Base-by-base conservation (phyloP, 1,140 invertebrate species). In the Euborellia annulipes region DNA sequence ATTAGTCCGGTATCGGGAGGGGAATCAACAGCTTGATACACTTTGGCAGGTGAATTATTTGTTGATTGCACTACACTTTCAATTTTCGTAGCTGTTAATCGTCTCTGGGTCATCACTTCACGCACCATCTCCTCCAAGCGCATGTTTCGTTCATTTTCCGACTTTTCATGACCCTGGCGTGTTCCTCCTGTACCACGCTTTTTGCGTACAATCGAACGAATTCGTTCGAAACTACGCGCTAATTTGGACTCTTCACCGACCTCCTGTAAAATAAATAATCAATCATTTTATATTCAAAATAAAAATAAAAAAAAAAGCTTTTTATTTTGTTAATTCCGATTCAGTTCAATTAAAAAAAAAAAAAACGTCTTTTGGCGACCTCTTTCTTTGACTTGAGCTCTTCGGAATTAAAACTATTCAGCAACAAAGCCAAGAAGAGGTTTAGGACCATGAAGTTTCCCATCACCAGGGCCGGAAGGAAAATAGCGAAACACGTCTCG, bases 391-490 rank as follows among this genome's bases (percentile, higher is more conserved):
- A 82, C 60, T 89, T 89, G 34, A 92, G 70, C 65, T 91, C 86
- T 63, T 91, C 85, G 21, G 86, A 88, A 65, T 94, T 93, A 64
- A 95, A 96, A 54, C 90, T 94, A 67, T 92, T 93, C 71, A 95
- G 84, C 68, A 96, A 73, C 76, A 95, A 76, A 58, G 91, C 91
- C 70, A 96, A 82, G 71, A 95, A 95, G 65, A 96, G 79, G 60
- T 96, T 96, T 55, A 96, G 78, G 23, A 92, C 87, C 79, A 92
- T 88, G 56, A 92, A 92, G 58, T 91, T 92, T 14, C 87, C 87
- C 83, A 92, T 90, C 0, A 89, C 84, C 7, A 91, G 63, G 7
- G 86, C 86, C 8, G 86, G 85, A 19, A 92, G 67, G 62, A 89
- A 92, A 52, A 92, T 86, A 37, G 84, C 81, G 57, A 92, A 83